Conservation (phyloP, 2,113 vertebrate genomes). For the Motacilla alba region DNA sequence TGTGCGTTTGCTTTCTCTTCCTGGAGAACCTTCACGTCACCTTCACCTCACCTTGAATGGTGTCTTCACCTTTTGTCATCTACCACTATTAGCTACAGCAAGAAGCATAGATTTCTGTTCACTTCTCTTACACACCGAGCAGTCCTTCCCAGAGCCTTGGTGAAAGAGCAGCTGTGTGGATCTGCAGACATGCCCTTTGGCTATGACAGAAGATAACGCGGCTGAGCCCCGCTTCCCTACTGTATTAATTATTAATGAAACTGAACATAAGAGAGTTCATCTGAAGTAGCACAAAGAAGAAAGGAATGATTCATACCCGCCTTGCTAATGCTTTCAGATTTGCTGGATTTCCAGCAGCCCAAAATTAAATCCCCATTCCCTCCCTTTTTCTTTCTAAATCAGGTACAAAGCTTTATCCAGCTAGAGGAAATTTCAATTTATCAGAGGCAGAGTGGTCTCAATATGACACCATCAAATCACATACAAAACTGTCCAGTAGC, state of each 20-base stretch:
- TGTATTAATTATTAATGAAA: slow-evolving; percentile 67
- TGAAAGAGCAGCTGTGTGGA: background rate
- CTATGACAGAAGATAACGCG: background rate
- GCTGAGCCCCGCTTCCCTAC: background rate
- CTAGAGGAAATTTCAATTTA: background rate
- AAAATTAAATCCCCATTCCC: background rate
- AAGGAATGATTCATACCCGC: background rate
- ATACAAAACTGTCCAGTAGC: background rate
- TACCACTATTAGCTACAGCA: background rate
- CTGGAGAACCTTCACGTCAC: background rate
- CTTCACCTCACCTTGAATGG: background rate
- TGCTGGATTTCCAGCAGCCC: background rate
- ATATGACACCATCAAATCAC: background rate
- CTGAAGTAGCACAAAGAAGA: slow-evolving; percentile 34
- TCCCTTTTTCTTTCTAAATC: background rate
- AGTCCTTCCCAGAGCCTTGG: background rate
- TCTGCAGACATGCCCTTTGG: background rate
- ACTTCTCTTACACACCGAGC: background rate
- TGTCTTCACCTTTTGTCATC: background rate
- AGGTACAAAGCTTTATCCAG: background rate
- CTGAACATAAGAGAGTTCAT: slow-evolving; percentile 4
- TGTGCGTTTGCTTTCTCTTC: background rate
- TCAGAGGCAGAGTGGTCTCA: background rate
- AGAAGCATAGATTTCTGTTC: background rate
- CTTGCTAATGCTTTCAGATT: background rate